Base-by-base conservation (phyloP, 2,113 vertebrate genomes). In the Ctenodactylus gundi region DNA sequence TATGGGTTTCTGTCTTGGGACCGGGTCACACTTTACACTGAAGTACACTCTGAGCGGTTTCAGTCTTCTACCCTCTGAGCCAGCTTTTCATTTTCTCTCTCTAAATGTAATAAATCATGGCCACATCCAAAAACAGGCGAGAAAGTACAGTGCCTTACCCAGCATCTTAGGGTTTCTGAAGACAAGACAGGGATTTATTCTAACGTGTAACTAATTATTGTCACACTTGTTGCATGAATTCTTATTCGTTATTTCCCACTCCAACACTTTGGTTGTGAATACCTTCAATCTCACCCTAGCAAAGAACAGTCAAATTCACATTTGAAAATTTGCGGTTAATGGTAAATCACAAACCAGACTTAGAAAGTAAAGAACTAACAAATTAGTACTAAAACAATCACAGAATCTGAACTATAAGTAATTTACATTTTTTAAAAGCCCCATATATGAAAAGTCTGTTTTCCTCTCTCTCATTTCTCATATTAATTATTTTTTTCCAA, bases 61-160 rank as follows among this genome's bases (percentile, higher is more conserved):
- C 6, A 34, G 12, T 9, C 14, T 7, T 49, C 17, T 3, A 76
- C 2, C 0, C 68, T 58, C 0, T 20, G 31, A 41, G 7, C 23
- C 57, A 64, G 44, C 7, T 25, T 83, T 84, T 70, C 11, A 4
- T 18, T 78, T 4, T 55, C 1, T 39, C 1, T 39, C 5, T 78
- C 31, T 51, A 73, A 57, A 46, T 55, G 14, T 88, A 72, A 68
- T 11, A 7, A 44, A 14, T 75, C 6, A 65, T 70, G 9, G 18
- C 2, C 15, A 68, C 5, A 78, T 39, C 15, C 11, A 65, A 23
- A 13, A 46, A 53, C 1, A 72, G 1, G 1, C 3, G 21, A 1
- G n/a, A 44, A 78, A 23, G 44, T 39, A 0, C 2, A 3, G 2
- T 77, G 53, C 13, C 83, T 15, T 51, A 77, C 17, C 12, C 7